Percentiles rank a stretch among this genome's conserved stretches.
Evolutionary conservation across 2,113 vertebrate genomes (phyloP).

Genomic region (rabbit (Oryctolagus cuniculus)): DNA sequence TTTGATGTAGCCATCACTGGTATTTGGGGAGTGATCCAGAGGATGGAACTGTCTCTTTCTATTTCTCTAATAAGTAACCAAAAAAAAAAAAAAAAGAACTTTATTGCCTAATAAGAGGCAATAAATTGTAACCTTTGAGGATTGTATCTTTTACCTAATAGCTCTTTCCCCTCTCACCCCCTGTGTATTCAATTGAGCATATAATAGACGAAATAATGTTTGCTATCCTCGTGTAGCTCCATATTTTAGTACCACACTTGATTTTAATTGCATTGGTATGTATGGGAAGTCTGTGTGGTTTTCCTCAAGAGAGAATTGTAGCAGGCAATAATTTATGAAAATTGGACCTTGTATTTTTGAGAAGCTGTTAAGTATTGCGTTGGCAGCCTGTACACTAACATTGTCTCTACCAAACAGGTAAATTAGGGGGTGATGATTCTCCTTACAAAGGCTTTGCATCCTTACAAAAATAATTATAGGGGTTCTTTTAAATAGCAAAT

Average conservation of each 20-base stretch:
- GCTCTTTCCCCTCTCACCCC: not conserved
- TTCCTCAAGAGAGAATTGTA: not conserved
- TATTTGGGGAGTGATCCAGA: no score
- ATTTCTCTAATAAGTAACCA: no score
- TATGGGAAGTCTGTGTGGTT: not conserved
- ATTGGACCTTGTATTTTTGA: not conserved
- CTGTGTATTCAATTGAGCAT: not conserved
- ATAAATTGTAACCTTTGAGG: not conserved
- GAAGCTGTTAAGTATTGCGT: not conserved
- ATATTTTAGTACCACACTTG: not conserved
- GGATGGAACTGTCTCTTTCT: no score
- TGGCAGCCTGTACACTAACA: not conserved
- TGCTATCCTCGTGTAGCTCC: not conserved
- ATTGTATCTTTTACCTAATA: not conserved
- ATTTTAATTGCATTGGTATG: not conserved
- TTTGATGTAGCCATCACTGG: no score
- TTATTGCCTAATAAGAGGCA: not conserved
- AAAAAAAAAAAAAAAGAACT: no score
- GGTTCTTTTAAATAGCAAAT: not conserved
- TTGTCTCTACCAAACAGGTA: not conserved
- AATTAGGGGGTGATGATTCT: not conserved
- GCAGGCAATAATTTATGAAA: not conserved
- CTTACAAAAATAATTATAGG: conserved; percentile 17
- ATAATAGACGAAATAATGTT: not conserved
- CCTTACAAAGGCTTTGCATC: not conserved